phyloP scores from a whole-genome alignment of 2,888 invertebrate species.

The Cryptus viduatorius region DNA sequence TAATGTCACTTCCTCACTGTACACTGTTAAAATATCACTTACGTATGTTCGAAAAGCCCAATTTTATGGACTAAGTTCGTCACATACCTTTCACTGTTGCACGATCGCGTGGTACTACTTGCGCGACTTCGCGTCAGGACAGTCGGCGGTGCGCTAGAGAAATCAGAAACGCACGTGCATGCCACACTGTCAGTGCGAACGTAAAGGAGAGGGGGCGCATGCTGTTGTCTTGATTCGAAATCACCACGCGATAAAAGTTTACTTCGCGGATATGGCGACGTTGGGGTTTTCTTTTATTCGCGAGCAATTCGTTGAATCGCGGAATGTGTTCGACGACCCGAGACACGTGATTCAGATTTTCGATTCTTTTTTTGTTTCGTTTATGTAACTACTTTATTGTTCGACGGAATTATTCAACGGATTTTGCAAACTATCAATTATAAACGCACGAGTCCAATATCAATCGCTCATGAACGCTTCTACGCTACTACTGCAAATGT shows the following conservation, averaged over 20 bases:
- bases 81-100: not conserved
- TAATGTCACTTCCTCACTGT: not conserved
- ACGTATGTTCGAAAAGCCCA: not conserved
- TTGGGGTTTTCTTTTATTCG: not conserved
- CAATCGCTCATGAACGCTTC: too few relatives aligned
- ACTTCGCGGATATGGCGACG: not conserved
- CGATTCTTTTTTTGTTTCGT: too few relatives aligned
- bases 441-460: too few relatives aligned
- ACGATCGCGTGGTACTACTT: slow-evolving; percentile 12
- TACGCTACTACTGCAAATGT: too few relatives aligned
- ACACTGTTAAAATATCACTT: not conserved
- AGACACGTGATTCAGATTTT: too few relatives aligned
- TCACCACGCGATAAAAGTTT: not conserved
- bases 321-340: too few relatives aligned
- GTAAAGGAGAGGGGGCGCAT: not conserved
- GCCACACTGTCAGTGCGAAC: slow-evolving; percentile 6
- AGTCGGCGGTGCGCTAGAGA: not conserved
- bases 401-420: too few relatives aligned
- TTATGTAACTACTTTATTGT: too few relatives aligned
- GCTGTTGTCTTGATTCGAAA: not conserved
- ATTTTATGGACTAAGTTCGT: not conserved
- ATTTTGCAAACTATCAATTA: too few relatives aligned
- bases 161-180: slow-evolving; percentile 20
- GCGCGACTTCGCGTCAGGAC: not conserved
- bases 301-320: too few relatives aligned